Percentiles rank a stretch among this genome's conserved stretches.
Conservation (phyloP, 2,797 vertebrate genomes). For the Monodelphis domestica region DNA sequence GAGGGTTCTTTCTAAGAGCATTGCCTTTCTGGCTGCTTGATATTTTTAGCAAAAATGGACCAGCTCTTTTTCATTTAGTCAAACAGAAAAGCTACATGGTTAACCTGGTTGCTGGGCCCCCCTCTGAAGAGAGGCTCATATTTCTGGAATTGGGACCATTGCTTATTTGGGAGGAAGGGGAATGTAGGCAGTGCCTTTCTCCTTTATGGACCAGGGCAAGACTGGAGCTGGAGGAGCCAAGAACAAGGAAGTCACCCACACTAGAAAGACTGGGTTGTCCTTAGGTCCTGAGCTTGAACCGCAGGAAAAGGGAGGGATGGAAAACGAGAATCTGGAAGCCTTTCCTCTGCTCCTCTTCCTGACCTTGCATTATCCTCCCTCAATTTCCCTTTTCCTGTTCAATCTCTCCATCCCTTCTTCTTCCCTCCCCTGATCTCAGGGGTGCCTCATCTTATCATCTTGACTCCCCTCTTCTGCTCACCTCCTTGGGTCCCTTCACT, state of each 20-base stretch:
- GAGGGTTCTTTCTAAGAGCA: not conserved
- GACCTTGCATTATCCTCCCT: not conserved
- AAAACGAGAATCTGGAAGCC: not conserved
- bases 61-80: not conserved
- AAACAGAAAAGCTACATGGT: not conserved
- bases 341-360: not conserved
- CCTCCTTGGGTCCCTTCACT: not conserved
- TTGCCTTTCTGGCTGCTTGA: not conserved
- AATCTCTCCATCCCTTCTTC: not conserved
- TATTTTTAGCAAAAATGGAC: not conserved
- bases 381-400: not conserved
- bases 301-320: not conserved
- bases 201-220: not conserved
- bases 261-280: not conserved
- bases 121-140: not conserved
- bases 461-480: not conserved
- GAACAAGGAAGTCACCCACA: not conserved
- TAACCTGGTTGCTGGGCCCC: not conserved
- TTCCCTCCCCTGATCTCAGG: not conserved
- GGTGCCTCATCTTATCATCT: not conserved
- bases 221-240: not conserved
- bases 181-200: not conserved
- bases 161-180: not conserved
- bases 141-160: not conserved
- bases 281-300: not conserved